phyloP scores from a whole-genome alignment of 2,113 vertebrate genomes.

The Ammospiza caudacuta region DNA sequence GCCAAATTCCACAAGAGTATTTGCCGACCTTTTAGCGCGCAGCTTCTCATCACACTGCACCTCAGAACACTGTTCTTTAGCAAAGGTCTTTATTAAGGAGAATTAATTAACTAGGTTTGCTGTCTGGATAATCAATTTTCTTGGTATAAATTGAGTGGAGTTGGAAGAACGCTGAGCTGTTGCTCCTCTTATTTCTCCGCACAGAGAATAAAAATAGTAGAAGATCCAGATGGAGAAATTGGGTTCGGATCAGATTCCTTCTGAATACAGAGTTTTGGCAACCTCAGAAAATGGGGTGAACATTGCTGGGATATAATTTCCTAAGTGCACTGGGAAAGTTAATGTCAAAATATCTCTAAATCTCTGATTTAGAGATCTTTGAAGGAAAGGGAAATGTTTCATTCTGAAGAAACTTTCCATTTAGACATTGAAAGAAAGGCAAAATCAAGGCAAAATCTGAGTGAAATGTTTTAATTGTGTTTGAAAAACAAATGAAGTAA shows the following conservation, averaged over 20 bases:
- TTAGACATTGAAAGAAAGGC: not conserved
- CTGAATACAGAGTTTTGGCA: not conserved
- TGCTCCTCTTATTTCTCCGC: not conserved
- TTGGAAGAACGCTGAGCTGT: not conserved
- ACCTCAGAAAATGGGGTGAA: slow-evolving; percentile 19
- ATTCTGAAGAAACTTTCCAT: not conserved
- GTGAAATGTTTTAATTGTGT: not conserved
- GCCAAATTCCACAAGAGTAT: not conserved
- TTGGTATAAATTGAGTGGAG: slow-evolving; percentile 22
- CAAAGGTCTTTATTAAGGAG: not conserved
- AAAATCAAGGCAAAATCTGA: not conserved
- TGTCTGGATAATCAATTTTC: slow-evolving; percentile 37
- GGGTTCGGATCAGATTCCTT: not conserved
- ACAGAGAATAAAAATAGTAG: slow-evolving; percentile 35
- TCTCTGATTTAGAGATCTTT: not conserved
- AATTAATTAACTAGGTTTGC: slow-evolving; percentile 49
- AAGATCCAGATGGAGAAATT: not conserved
- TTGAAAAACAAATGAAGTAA: not conserved
- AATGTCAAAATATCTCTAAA: not conserved
- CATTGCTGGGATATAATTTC: slow-evolving; percentile 6
- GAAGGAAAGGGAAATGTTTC: not conserved
- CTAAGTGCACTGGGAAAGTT: not conserved
- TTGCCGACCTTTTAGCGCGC: not conserved
- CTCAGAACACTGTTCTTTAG: not conserved
- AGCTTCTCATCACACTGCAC: not conserved